phyloP scores from a whole-genome alignment of 2,888 invertebrate species.

The Acanthoscelides obtectus region DNA sequence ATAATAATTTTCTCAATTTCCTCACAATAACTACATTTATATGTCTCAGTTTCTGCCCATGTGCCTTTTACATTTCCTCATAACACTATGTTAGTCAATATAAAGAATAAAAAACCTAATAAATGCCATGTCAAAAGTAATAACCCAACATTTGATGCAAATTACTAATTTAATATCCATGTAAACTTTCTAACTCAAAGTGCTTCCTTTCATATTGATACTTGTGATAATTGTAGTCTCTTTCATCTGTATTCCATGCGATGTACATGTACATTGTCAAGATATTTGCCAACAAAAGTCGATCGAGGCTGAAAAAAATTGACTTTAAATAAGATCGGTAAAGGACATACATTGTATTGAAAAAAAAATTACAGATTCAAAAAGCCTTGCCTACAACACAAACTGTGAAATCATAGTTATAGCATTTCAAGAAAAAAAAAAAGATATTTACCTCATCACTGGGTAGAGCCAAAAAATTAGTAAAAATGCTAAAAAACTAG shows the following conservation, averaged over 20 bases:
- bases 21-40: no score
- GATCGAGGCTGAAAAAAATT: slow-evolving; percentile 50
- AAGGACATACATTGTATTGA: not conserved
- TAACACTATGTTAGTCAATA: no score
- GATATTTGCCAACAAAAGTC: slow-evolving; percentile 51
- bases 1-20: no score
- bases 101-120: not conserved
- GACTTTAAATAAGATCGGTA: not conserved
- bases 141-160: not conserved
- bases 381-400: no score
- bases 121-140: not conserved
- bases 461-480: slow-evolving; percentile 57
- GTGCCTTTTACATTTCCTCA: no score
- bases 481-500: slow-evolving; percentile 56
- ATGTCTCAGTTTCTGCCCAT: no score
- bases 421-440: no score
- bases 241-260: slow-evolving; percentile 57
- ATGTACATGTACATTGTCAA: slow-evolving; percentile 56
- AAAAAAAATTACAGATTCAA: no score
- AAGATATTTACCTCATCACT: slow-evolving; percentile 52
- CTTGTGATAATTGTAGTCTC: slow-evolving; percentile 55
- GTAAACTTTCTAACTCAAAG: slow-evolving; percentile 42
- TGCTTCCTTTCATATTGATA: slow-evolving; percentile 50
- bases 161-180: slow-evolving; percentile 3
- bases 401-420: no score